Evolutionary conservation across 1,140 invertebrate genomes (phyloP).

Genomic region (Drosophila subobscura): DNA sequence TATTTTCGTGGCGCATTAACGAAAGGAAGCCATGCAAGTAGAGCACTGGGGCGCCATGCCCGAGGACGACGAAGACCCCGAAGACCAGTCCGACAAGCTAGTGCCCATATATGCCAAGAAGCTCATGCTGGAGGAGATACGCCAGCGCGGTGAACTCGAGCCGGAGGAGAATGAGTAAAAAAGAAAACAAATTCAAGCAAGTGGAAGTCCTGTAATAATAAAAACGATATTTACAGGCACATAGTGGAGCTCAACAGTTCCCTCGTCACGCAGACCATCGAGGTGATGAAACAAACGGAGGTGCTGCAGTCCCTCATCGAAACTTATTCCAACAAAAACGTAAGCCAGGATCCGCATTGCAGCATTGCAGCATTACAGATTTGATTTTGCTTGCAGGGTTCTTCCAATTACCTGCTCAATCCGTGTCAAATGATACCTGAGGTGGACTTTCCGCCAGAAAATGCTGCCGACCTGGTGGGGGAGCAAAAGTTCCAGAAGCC

Average conservation of each 20-base stretch:
- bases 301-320: conserved; percentile 80
- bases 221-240: conserved; percentile 7
- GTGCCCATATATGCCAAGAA: conserved; percentile 52
- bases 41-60: conserved; percentile 64
- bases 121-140: conserved; percentile 58
- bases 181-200: not conserved
- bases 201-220: too few species aligned
- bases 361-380: too few species aligned
- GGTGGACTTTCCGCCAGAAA: conserved; percentile 80
- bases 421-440: conserved; percentile 83
- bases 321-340: conserved; percentile 81
- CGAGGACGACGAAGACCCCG: conserved; percentile 38
- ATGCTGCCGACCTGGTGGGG: conserved; percentile 72
- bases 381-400: conserved; percentile 47
- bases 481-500: conserved; percentile 80
- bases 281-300: conserved; percentile 83
- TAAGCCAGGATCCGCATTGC: conserved; percentile 18
- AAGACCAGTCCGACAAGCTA: conserved; percentile 44
- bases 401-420: conserved; percentile 77
- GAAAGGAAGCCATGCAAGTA: conserved; percentile 31
- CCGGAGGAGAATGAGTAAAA: conserved; percentile 46
- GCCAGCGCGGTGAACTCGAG: conserved; percentile 28
- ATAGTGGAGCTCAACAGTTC: conserved; percentile 70
- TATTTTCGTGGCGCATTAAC: not conserved
- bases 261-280: conserved; percentile 79